A percentile compares a stretch with the other conserved stretches of the same genome.
phyloP scores from a whole-genome alignment of 2,888 invertebrate species.

The Ophion slaviceki region DNA sequence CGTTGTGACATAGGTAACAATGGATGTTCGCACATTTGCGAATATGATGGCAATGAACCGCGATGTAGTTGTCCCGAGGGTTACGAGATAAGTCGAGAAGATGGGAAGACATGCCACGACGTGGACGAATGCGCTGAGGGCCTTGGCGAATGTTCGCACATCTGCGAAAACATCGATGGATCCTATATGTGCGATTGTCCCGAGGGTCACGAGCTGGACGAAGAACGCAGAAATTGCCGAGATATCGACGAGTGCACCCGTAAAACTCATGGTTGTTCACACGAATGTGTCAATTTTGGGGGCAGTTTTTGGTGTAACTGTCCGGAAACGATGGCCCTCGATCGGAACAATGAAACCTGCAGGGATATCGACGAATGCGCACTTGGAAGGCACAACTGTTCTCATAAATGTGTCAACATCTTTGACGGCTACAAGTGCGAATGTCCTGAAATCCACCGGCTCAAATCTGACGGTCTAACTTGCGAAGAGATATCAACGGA shows the following conservation, averaged over 20 bases:
- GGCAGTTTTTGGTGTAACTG: constrained; percentile 85
- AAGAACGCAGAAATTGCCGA: constrained; percentile 78
- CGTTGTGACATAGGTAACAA: constrained; percentile 76
- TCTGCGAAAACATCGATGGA: constrained; percentile 85
- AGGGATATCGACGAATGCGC: constrained; percentile 84
- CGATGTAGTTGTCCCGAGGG: constrained; percentile 84
- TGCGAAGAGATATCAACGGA: constrained; percentile 71
- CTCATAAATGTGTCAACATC: constrained; percentile 77
- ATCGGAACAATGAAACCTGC: constrained; percentile 79
- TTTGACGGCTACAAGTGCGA: constrained; percentile 84
- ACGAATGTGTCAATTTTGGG: constrained; percentile 84
- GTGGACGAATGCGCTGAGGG: constrained; percentile 81
- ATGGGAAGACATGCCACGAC: constrained; percentile 81
- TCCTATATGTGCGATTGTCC: constrained; percentile 86
- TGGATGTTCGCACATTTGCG: constrained; percentile 82
- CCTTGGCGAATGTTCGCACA: constrained; percentile 85
- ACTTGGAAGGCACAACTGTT: constrained; percentile 72
- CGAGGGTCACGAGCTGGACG: constrained; percentile 82
- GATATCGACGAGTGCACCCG: constrained; percentile 81
- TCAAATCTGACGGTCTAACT: constrained; percentile 75
- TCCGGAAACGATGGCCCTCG: constrained; percentile 82
- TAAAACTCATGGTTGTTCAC: constrained; percentile 76
- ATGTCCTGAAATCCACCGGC: constrained; percentile 83
- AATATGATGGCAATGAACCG: constrained; percentile 79
- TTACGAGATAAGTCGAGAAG: constrained; percentile 83